A percentile compares a stretch with the other conserved stretches of the same genome.
These are phyloP conservation scores for Ypsolopha sequella DNA, from an alignment of 2,888 invertebrate genomes.

Conservation along the genomic window DNA sequence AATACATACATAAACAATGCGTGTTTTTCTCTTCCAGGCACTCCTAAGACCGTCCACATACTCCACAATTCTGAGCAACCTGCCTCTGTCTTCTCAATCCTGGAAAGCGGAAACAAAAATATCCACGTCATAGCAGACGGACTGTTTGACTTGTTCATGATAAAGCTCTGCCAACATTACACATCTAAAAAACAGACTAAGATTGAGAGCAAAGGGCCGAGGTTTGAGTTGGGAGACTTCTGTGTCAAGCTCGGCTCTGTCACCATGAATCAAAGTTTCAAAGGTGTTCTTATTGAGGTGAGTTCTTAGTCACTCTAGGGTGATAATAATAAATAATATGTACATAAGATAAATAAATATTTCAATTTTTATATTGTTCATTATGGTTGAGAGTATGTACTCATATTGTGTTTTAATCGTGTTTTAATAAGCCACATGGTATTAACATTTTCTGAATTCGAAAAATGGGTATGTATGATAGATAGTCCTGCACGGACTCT, in stretches of 20 bases:
- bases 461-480: too few species aligned
- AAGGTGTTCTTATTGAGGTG: slow-evolving; percentile 93
- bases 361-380: too few species aligned
- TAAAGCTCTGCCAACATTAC: slow-evolving; percentile 89
- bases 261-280: slow-evolving; percentile 92
- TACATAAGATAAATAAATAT: too few species aligned
- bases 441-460: too few species aligned
- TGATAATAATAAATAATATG: too few species aligned
- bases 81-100: slow-evolving; percentile 91
- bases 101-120: slow-evolving; percentile 88
- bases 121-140: slow-evolving; percentile 92
- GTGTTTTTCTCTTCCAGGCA: slow-evolving; percentile 56
- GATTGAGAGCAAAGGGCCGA: slow-evolving; percentile 89
- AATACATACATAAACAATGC: not conserved
- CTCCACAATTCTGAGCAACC: slow-evolving; percentile 96
- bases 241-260: slow-evolving; percentile 94
- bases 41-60: slow-evolving; percentile 89
- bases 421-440: too few species aligned
- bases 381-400: too few species aligned
- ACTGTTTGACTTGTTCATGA: slow-evolving; percentile 90
- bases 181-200: slow-evolving; percentile 91
- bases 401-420: too few species aligned
- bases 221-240: slow-evolving; percentile 92
- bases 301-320: slow-evolving; percentile 82
- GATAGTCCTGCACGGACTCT: too few species aligned